phyloP scores from a whole-genome alignment of 2,113 vertebrate species.

The Scopus umbretta region DNA sequence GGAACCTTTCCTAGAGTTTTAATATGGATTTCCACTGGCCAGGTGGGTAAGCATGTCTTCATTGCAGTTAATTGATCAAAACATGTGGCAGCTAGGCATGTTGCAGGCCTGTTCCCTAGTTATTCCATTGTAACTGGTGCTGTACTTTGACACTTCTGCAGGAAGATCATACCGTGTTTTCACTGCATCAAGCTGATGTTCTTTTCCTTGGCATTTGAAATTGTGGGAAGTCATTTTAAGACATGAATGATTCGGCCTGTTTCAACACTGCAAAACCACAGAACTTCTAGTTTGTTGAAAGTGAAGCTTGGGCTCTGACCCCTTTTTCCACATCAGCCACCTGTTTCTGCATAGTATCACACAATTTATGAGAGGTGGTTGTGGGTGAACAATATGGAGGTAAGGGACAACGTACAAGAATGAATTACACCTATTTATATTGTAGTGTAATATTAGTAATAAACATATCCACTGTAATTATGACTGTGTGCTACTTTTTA shows the following conservation, averaged over 20 bases:
- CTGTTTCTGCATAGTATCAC: background rate
- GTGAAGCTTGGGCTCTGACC: background rate
- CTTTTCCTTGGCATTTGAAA: background rate
- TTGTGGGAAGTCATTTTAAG: background rate
- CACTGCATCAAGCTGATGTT: background rate
- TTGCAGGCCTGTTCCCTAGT: background rate
- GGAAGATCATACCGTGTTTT: background rate
- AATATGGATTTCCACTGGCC: background rate
- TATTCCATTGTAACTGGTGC: background rate
- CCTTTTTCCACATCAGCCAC: background rate
- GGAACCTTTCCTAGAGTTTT: background rate
- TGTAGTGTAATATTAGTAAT: background rate
- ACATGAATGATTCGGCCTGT: background rate
- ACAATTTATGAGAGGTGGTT: background rate
- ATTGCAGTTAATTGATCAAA: background rate
- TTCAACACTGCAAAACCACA: background rate
- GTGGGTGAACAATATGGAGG: background rate
- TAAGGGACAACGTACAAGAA: background rate
- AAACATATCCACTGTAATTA: background rate
- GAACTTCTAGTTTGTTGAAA: background rate
- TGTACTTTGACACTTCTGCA: background rate
- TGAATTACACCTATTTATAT: background rate
- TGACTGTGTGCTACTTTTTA: background rate
- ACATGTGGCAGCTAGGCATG: background rate
- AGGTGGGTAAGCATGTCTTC: background rate